A percentile compares a stretch with the other conserved stretches of the same genome.
These are phyloP conservation scores for Gastracanthus pulcherrimus DNA, from an alignment of 2,888 invertebrate genomes.

Conservation along the genomic window DNA sequence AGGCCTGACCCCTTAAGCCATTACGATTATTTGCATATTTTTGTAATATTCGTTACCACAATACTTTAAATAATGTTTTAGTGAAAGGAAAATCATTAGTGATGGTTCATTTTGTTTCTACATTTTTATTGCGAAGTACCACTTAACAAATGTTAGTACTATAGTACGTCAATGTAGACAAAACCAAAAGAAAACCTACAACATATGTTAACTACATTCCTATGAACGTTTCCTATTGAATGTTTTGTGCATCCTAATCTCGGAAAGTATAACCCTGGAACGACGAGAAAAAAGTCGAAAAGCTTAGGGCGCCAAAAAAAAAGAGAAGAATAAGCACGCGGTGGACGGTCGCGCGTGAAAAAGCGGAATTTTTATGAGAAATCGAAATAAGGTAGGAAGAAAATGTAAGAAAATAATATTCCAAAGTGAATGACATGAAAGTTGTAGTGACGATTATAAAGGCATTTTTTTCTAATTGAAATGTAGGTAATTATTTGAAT, in stretches of 20 bases:
- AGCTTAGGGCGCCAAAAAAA: neutral
- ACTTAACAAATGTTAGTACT: no score
- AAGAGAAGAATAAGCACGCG: neutral
- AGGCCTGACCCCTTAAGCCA: no score
- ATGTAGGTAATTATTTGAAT: neutral
- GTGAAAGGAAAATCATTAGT: no score
- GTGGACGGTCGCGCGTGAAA: neutral
- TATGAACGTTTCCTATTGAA: neutral
- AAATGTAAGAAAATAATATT: neutral
- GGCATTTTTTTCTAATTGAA: neutral
- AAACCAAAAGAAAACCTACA: neutral
- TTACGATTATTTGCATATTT: no score
- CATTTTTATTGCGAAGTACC: no score
- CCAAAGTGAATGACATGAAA: neutral
- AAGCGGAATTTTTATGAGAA: constrained; percentile 3
- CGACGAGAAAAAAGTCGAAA: neutral
- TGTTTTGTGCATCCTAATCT: neutral
- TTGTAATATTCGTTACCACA: no score
- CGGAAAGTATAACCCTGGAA: neutral
- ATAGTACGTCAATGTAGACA: no score
- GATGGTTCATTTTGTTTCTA: no score
- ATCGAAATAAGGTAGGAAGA: neutral
- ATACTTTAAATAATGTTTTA: no score
- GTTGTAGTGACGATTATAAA: no score
- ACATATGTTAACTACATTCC: neutral